Percentiles rank a stretch among this genome's conserved stretches.
These are phyloP conservation scores for Nyctalus aviator DNA, from an alignment of 2,797 vertebrate genomes.

Conservation along the genomic window DNA sequence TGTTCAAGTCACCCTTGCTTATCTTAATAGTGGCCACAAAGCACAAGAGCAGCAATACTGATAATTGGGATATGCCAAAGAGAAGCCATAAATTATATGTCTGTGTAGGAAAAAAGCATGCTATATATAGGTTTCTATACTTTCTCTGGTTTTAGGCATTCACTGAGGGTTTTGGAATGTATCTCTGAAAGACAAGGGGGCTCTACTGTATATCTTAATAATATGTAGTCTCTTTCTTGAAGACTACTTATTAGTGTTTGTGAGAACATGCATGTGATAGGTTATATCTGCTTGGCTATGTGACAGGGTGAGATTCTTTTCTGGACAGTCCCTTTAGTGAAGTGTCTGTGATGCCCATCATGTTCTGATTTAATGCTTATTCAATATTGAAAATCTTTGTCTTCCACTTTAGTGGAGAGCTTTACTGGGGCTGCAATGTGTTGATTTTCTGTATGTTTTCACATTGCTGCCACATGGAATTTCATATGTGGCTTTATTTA, in stretches of 20 bases:
- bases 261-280: not conserved
- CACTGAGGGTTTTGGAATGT: not conserved
- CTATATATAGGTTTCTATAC: too few species aligned
- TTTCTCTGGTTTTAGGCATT: not conserved
- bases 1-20: not conserved
- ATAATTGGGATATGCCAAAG: too few species aligned
- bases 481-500: not conserved
- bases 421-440: not conserved
- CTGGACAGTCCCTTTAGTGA: not conserved
- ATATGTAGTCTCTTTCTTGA: not conserved
- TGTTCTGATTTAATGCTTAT: not conserved
- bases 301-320: not conserved
- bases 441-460: constrained; percentile 27
- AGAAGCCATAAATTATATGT: not conserved
- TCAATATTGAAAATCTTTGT: too few species aligned
- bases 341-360: not conserved
- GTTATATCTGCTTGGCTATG: not conserved
- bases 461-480: not conserved
- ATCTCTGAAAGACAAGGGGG: not conserved
- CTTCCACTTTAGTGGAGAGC: not conserved
- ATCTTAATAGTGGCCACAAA: not conserved
- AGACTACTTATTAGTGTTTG: not conserved
- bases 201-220: not conserved
- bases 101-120: not conserved
- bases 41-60: not conserved